phyloP scores from a whole-genome alignment of 2,797 vertebrate genomes.

The Artibeus lituratus region DNA sequence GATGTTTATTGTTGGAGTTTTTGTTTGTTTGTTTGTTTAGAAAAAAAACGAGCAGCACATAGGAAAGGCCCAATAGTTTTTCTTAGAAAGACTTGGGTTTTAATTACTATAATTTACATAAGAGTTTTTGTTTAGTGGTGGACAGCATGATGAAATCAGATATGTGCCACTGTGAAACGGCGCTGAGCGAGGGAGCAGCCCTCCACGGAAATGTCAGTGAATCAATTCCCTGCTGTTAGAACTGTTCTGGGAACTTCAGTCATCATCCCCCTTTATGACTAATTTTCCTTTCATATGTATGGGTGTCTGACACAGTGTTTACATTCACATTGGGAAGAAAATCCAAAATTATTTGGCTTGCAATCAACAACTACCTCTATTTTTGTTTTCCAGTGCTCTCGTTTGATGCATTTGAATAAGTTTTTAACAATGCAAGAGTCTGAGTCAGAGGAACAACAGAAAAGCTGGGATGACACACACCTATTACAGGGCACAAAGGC shows the following conservation, averaged over 20 bases:
- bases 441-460: conserved; percentile 33
- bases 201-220: neutral
- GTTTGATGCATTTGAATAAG: conserved; percentile 73
- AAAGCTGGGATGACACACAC: conserved; percentile 19
- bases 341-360: conserved; percentile 72
- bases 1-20: too few relatives aligned
- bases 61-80: neutral
- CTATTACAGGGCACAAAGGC: conserved; percentile 20
- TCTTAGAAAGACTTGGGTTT: conserved; percentile 22
- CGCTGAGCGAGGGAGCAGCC: neutral
- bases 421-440: conserved; percentile 45
- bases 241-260: conserved; percentile 32
- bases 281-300: conserved; percentile 55
- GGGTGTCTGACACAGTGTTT: conserved; percentile 78
- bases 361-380: conserved; percentile 67
- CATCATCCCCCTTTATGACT: conserved; percentile 40
- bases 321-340: conserved; percentile 62
- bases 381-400: conserved; percentile 67
- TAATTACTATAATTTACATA: conserved; percentile 25
- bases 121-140: neutral
- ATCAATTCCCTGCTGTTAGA: neutral
- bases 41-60: neutral
- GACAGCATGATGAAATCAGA: conserved; percentile 41
- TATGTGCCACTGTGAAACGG: conserved; percentile 35
- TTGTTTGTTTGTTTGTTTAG: too few relatives aligned